Base-by-base conservation (phyloP, 2,797 vertebrate genomes). In the Ptychadena robeensis region DNA sequence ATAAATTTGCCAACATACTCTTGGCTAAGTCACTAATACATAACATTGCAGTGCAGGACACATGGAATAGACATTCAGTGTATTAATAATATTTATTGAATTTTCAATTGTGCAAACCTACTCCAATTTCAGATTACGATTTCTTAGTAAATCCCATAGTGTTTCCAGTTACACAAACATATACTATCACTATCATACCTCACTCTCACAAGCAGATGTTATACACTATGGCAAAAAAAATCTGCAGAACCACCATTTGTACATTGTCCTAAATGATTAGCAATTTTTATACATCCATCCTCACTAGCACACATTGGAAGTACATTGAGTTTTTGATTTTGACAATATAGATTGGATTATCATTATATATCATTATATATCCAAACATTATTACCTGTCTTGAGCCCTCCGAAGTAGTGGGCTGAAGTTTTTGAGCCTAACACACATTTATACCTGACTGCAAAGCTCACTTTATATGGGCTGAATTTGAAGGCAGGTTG, bases 341-440 rank as follows among this genome's bases (percentile, higher is more conserved):
- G 44, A 22, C 15, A 53, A 18, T 53, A 53, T 53, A 53, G 22
- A 53, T 53, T 4, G 15, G 40, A 34, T 22, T 48, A 63, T 53
- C 44, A 63, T 67, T 11, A 32, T 38, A 78, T 48, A 63, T 53
- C 44, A 63, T 67, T 11, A 32, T 38, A 78, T 67, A 67, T 67
- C 28, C 64, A 48, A 27, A n/a, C 22, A n/a, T 30, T 35, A 25
- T 6, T 40, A 64, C 15, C 25, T 30, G 31, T 77, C 63, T 78
- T 30, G 48, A 77, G 74, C 37, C 67, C 75, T 67, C 27, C n/a
- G 66, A 78, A 31, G 3, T 64, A 25, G 30, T 67, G 38, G 44
- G 48, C 38, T n/a, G 25, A 78, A 34, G 28, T 78, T 78, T 34
- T 30, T 78, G 9, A 28, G 8, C 53, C 48, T 44, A 66, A 14